Evolutionary conservation across 2,888 invertebrate species (phyloP), one percentile per base, ranked within the genome.

Genomic region (Leptinotarsa haldemani): DNA sequence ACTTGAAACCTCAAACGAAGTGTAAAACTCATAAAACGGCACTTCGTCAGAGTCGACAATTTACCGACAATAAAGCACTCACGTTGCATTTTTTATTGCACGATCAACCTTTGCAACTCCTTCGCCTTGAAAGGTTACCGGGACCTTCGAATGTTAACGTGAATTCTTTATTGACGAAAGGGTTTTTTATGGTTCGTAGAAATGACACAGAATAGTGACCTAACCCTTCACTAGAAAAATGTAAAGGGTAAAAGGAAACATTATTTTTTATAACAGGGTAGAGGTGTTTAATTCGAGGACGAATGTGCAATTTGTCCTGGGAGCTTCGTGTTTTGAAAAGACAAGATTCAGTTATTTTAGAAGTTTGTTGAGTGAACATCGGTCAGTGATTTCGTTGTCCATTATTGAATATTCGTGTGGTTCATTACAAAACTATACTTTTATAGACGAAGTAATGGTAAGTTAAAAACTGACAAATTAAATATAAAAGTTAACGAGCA

Each of bases 211-310:
- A 77, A 72, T 77, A 77, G 77, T 78, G 79, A 78, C 80, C 79
- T 82, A 83, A 84, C 82, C 83, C 84, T 83, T 83, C 80, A 78
- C 77, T 80, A 25, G 15, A 69, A 69, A 65, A 69, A 53, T 52
- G 53, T 53, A 79, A 81, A 79, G 65, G 78, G 78, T 78, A 77
- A 82, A 82, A 82, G 82, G 83, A 81, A 69, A 58, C 75, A 58
- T 75, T 74, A 75, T 81, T 40, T 40, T 40, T 81, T 80, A 81
- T 77, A 80, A 80, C 79, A 65, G 71, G 69, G 74, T 71, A 76
- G 74, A 79, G 78, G 80, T 80, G 78, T 71, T 78, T 73, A 66
- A 80, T 80, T 81, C 80, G 83, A 84, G 84, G 84, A 79, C 84
- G 79, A 79, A 74, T 69, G 69, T 69, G 80, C 79, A 80, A 80